A percentile compares a stretch with the other conserved stretches of the same genome.
Conservation (phyloP, 37 sponge, comb jelly and placozoan genomes). For the Ianthella basta region DNA sequence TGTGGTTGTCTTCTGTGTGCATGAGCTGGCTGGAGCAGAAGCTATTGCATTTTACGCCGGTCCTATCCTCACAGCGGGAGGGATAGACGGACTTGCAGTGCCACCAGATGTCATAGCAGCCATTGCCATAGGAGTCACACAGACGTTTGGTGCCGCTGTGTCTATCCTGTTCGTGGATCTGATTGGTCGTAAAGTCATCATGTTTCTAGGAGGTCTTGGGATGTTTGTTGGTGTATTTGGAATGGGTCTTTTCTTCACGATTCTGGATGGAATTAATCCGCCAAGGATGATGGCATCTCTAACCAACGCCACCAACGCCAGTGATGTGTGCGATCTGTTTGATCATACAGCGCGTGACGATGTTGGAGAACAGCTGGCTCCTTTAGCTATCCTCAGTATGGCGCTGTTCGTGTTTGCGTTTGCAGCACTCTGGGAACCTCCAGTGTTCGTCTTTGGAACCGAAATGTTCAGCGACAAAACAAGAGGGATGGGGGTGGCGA, state of each 20-base stretch:
- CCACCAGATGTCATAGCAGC: constrained; percentile 18
- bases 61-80: neutral
- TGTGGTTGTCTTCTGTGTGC: neutral
- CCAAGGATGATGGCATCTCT: no score
- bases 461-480: constrained; percentile 2
- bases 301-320: no score
- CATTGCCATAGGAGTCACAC: constrained; percentile 1
- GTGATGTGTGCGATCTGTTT: no score
- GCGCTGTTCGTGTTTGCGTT: constrained; percentile 4
- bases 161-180: neutral
- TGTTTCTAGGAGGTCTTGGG: neutral
- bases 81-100: neutral
- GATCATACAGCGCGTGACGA: no score
- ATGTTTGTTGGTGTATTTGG: constrained; percentile 7
- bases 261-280: neutral
- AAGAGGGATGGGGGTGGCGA: constrained; percentile 9
- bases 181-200: neutral
- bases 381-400: constrained; percentile 27
- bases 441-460: neutral
- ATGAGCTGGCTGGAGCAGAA: neutral
- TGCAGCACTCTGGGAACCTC: neutral
- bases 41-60: constrained; percentile 18
- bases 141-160: neutral
- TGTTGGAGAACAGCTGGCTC: neutral
- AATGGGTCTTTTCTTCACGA: neutral